Evolutionary conservation across 37 sponge, comb jelly and placozoan species (phyloP), one percentile per base, ranked within the genome.

Genomic region (Mnemiopsis leidyi): DNA sequence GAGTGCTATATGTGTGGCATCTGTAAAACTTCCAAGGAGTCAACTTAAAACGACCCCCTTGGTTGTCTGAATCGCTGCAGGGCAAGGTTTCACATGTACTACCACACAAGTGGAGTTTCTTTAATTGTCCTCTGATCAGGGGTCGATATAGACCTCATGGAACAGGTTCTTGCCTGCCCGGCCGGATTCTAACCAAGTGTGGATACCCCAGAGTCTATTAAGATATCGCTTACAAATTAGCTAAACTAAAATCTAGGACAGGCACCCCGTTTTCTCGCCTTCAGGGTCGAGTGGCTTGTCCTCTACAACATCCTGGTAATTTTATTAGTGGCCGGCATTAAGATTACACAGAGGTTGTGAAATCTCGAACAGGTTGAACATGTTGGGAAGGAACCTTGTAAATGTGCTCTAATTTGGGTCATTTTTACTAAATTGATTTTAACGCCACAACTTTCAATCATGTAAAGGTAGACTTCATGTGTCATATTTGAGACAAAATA

Each of bases 261-360:
- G 61, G 61, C 61, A 48, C 61, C 61, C 61, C 13, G 13, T 48
- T 48, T 48, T 48, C 9, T 48, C 61, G 61, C 61, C 79, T 32
- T 77, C 36, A 77, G 79, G 79, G 79, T 18, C 20, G 16, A 20
- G 20, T 77, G 79, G 79, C 79, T 77, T 77, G 73, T 25, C 28
- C 29, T 21, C 28, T 69, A 69, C 7, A 69, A 28, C 18, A n/a
- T 77, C 36, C 9, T 28, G 79, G 79, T 77, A 77, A 77, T 77
- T 77, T 20, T 26, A 77, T 77, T 77, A 77, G 36, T 28, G 13
- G 5, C 61, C 61, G 61, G 9, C 61, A 48, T 48, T 48, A 5
- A 48, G 61, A 48, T 48, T 48, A 48, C 61, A 18, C 5, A 48
- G 61, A 48, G 61, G 61, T 13, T 48, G 13, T 48, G 61, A 48